Conservation (phyloP, 35 echinoderm and acorn worm genomes). For the Holothuria glaberrima region DNA sequence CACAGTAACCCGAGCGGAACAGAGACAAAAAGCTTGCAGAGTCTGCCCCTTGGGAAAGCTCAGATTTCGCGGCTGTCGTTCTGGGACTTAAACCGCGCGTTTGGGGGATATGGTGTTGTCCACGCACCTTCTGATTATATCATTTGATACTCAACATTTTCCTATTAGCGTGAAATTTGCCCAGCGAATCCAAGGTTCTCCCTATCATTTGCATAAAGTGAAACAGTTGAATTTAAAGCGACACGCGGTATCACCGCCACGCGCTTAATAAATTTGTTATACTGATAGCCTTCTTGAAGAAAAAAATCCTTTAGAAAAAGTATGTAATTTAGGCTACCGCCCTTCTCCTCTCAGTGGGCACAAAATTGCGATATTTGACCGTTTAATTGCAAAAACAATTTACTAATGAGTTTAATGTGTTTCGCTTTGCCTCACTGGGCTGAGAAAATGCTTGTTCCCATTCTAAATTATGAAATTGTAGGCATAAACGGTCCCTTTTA, state of each 20-base stretch:
- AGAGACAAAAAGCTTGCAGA: conserved; percentile 42
- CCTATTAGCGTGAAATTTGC: conserved; percentile 48
- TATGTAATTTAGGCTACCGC: conserved; percentile 6
- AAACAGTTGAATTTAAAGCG: conserved; percentile 18
- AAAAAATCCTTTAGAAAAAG: not conserved
- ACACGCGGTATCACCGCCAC: conserved; percentile 16
- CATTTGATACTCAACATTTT: conserved; percentile 29
- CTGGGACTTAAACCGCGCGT: conserved; percentile 44
- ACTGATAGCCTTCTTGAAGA: conserved; percentile 17
- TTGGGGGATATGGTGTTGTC: conserved; percentile 47
- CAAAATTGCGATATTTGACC: conserved; percentile 32
- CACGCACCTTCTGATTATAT: conserved; percentile 10
- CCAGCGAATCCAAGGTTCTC: not conserved
- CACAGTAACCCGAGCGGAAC: conserved; percentile 27
- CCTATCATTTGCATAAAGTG: conserved; percentile 35
- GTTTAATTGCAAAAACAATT: conserved; percentile 56
- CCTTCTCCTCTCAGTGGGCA: conserved; percentile 1
- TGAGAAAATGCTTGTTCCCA: conserved; percentile 3
- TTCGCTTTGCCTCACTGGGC: not conserved
- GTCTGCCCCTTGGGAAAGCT: conserved; percentile 49
- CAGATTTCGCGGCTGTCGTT: conserved; percentile 34
- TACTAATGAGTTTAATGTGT: conserved; percentile 41
- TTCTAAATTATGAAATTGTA: not conserved
- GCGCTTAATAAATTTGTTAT: conserved; percentile 40
- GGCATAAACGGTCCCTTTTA: no score